Evolutionary conservation across 2,113 vertebrate genomes (phyloP), one percentile per base, ranked within the genome.

Genomic region (Balaeniceps rex): DNA sequence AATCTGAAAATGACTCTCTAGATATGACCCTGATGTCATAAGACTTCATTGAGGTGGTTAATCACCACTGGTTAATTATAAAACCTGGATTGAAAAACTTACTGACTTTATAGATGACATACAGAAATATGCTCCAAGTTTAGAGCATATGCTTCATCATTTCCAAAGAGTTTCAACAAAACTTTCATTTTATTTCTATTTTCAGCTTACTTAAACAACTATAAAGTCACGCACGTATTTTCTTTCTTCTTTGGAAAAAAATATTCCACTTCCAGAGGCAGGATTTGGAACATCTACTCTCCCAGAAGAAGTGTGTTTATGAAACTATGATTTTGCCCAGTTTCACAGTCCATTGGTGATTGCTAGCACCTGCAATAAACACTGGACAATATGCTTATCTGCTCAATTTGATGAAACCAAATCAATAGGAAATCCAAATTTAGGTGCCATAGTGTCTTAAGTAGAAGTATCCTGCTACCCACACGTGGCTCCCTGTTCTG

Each of bases 371-470:
- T 66, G 55, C 26, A 42, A 15, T 12, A 16, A 26, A 31, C 11
- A 40, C 21, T 31, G 6, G 33, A 22, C 19, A 65, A 69, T 31
- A 90, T 0, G 2, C 7, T 70, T 70, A 42, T n/a, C 17, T 78
- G 16, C 13, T 51, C 44, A 64, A 5, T 75, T n/a, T 63, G 14
- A 61, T 42, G 54, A 88, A 83, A 63, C 10, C 2, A 33, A 72
- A 88, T 68, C 7, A 40, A 83, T 44, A 72, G 21, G 42, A 82
- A 78, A 52, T 96, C 95, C 97, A 97, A 94, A 96, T 96, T 94
- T 97, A 97, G 94, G 94, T 93, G 70, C 82, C 92, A 52, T 12
- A 88, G 47, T 85, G 84, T 97, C 84, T 95, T 91, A 49, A 51
- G 12, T 4, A 85, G 79, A 97, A 95, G 60, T 38, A 19, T 46